These are phyloP conservation scores for Porites divaricata DNA, from an alignment of 92 coral and sea anemone genomes.

Conservation along the genomic window DNA sequence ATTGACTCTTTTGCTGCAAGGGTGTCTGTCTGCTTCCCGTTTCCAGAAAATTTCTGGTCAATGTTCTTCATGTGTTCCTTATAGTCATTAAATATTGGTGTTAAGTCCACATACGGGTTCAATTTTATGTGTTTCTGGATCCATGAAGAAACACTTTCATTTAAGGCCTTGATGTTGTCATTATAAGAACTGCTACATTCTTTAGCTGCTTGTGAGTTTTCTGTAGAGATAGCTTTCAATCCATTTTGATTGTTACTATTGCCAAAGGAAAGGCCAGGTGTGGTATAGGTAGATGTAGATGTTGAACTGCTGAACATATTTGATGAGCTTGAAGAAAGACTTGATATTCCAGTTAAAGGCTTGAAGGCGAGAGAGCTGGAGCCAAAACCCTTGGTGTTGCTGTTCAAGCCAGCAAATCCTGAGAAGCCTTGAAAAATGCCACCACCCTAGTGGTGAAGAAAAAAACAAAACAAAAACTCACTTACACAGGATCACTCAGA, in stretches of 20 bases:
- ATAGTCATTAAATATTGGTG: slow-evolving; percentile 96
- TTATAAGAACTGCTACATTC: slow-evolving; percentile 53
- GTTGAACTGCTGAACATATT: background rate
- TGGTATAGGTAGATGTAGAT: background rate
- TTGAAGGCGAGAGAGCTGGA: slow-evolving; percentile 20
- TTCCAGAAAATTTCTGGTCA: slow-evolving; percentile 63
- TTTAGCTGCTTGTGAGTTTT: background rate
- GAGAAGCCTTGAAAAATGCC: slow-evolving; percentile 73
- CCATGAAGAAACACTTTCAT: slow-evolving; percentile 85
- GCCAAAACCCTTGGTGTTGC: slow-evolving; percentile 14
- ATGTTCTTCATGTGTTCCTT: slow-evolving; percentile 86
- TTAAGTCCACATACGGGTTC: slow-evolving; percentile 90
- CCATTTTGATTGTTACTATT: slow-evolving; percentile 11
- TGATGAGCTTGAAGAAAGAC: background rate
- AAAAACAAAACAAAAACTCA: background rate
- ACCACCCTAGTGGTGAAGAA: slow-evolving; percentile 40
- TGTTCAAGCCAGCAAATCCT: slow-evolving; percentile 58
- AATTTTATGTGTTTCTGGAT: slow-evolving; percentile 78
- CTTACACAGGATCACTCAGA: too few species aligned
- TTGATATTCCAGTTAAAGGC: slow-evolving; percentile 29
- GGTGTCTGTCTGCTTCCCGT: slow-evolving; percentile 21
- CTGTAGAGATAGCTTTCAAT: slow-evolving; percentile 20
- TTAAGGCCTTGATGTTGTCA: slow-evolving; percentile 88
- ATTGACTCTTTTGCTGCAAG: too few species aligned
- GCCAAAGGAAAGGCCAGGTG: slow-evolving; percentile 20